Percentiles rank a stretch among this genome's conserved stretches.
Evolutionary conservation across 2,113 vertebrate genomes (phyloP).

Genomic region (Megaptera novaeangliae): DNA sequence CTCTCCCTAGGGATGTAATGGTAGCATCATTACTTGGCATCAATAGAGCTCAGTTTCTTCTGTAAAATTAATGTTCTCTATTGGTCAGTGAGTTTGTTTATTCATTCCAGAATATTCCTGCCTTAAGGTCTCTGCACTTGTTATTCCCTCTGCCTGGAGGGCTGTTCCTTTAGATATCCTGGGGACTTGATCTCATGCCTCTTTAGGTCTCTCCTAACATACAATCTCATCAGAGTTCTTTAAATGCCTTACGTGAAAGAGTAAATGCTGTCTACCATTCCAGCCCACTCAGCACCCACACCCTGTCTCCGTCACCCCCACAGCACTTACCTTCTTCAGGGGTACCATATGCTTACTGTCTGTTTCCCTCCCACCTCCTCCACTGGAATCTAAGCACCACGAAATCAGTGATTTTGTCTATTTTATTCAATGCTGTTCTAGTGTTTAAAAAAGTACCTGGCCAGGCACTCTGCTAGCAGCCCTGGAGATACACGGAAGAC

Average conservation of each 20-base stretch:
- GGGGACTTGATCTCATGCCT: not conserved
- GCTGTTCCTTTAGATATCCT: not conserved
- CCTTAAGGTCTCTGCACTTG: not conserved
- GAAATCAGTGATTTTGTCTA: not conserved
- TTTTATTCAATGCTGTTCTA: not conserved
- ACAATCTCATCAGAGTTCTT: not conserved
- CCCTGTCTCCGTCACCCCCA: too few relatives aligned
- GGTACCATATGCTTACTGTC: not conserved
- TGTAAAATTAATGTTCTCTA: not conserved
- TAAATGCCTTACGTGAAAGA: not conserved
- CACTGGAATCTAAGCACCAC: not conserved
- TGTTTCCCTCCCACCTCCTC: not conserved
- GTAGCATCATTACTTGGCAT: not conserved
- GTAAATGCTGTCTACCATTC: not conserved
- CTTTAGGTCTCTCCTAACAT: not conserved
- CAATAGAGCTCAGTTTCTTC: not conserved
- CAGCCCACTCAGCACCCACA: fast-evolving
- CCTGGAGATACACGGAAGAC: not conserved
- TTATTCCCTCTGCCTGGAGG: not conserved
- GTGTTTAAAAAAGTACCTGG: not conserved
- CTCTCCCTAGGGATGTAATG: not conserved
- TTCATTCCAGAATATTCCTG: not conserved
- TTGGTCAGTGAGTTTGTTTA: not conserved
- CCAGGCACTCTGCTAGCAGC: not conserved
- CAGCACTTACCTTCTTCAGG: not conserved